Conservation (phyloP, 2,888 invertebrate genomes). For the Diloba caeruleocephala region DNA sequence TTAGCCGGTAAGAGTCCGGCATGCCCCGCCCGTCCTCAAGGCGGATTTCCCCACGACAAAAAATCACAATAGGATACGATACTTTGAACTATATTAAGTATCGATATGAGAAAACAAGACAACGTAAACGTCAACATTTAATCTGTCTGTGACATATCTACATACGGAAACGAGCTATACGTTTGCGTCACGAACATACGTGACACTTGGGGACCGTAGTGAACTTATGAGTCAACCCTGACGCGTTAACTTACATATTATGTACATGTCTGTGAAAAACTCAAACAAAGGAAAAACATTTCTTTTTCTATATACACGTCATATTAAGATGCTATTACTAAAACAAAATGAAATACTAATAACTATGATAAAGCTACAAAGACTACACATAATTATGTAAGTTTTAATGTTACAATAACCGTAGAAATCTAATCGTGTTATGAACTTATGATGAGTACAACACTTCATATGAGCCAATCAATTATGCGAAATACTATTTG, state of each 20-base stretch:
- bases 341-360: constrained; percentile 8
- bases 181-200: constrained; percentile 15
- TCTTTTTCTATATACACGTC: constrained; percentile 7
- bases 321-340: background rate
- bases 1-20: no score
- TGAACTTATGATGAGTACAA: no score
- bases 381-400: constrained; percentile 1
- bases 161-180: background rate
- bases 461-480: no score
- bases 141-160: no score
- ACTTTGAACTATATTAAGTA: no score
- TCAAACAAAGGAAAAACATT: constrained; percentile 14
- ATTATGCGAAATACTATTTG: no score
- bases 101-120: no score
- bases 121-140: no score
- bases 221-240: constrained; percentile 31
- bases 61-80: no score
- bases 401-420: constrained; percentile 3
- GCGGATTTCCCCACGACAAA: no score
- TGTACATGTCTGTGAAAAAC: constrained; percentile 13
- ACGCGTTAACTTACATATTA: constrained; percentile 8
- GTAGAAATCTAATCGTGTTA: background rate
- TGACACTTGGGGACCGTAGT: constrained; percentile 13
- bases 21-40: no score
- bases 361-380: background rate